These are phyloP conservation scores for Astreopora myriophthalma DNA, from an alignment of 64 coral and sea anemone species.

Conservation along the genomic window DNA sequence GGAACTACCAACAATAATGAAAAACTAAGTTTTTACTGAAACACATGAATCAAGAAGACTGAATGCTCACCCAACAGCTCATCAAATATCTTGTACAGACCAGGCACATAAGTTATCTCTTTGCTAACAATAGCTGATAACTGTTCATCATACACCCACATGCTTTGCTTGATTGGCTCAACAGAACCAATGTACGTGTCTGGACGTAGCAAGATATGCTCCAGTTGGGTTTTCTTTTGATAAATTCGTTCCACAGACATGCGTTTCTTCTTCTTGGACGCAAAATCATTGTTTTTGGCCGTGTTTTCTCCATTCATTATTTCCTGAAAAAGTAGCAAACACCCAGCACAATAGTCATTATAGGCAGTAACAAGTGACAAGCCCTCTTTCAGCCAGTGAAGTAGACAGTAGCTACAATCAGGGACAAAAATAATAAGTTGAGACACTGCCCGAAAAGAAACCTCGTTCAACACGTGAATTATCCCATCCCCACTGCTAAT, in stretches of 20 bases:
- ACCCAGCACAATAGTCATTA: background rate
- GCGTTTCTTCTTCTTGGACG: constrained; percentile 83
- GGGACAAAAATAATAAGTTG: no score
- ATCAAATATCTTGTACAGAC: constrained; percentile 99
- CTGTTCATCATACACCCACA: constrained; percentile 96
- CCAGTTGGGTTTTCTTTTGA: constrained; percentile 96
- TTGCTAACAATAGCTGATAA: constrained; percentile 79
- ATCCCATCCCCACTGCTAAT: no score
- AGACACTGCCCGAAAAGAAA: no score
- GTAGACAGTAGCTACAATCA: no score
- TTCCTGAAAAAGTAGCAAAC: constrained; percentile 66
- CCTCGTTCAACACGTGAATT: no score
- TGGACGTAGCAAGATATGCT: constrained; percentile 93
- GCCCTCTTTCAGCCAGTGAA: no score
- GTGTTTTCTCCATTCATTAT: constrained; percentile 71
- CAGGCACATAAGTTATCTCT: constrained; percentile 96
- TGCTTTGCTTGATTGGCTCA: constrained; percentile 86
- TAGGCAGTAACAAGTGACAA: no score
- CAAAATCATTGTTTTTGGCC: constrained; percentile 41
- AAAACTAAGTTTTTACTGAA: no score
- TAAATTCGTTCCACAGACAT: constrained; percentile 97
- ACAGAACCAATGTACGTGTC: constrained; percentile 98
- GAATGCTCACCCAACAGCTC: constrained; percentile 86
- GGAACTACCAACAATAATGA: no score
- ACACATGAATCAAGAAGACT: background rate